Evolutionary conservation across 1,140 invertebrate genomes (phyloP).

Genomic region (Brachionus koreanus): DNA sequence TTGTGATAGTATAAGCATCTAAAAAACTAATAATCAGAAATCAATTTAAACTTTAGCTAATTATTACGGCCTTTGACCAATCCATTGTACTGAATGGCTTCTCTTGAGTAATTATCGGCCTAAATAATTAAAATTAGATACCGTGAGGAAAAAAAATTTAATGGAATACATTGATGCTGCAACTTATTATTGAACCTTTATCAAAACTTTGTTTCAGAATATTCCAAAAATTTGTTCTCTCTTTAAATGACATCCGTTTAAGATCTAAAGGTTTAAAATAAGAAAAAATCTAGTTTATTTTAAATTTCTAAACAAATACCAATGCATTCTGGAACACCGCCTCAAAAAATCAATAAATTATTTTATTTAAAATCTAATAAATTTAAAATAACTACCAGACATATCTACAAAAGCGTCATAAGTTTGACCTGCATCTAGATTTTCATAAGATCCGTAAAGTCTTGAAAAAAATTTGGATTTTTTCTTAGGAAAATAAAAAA

Average conservation of each 20-base stretch:
- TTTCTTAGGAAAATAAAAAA: not conserved
- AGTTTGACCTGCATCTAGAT: slow-evolving; percentile 53
- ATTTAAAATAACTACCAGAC: slow-evolving; percentile 49
- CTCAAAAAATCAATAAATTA: not conserved
- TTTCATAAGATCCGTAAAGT: slow-evolving; percentile 53
- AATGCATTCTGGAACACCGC: not conserved
- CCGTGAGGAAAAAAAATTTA: not conserved
- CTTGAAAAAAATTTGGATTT: slow-evolving; percentile 48
- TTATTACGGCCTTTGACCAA: slow-evolving; percentile 20
- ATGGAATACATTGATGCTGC: slow-evolving; percentile 26
- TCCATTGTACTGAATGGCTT: slow-evolving; percentile 25
- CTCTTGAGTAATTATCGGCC: slow-evolving; percentile 2
- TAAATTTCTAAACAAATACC: not conserved
- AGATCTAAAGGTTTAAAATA: not conserved
- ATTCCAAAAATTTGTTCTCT: not conserved
- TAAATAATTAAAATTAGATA: not conserved
- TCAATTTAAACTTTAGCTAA: not conserved
- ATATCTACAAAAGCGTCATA: slow-evolving; percentile 53
- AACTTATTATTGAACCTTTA: slow-evolving; percentile 4
- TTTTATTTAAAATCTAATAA: slow-evolving; percentile 48
- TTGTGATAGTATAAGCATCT: slow-evolving; percentile 89
- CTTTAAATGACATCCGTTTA: slow-evolving; percentile 43
- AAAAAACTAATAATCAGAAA: not conserved
- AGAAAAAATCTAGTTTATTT: not conserved
- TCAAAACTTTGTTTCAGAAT: slow-evolving; percentile 6